Percentiles rank a stretch among this genome's conserved stretches.
Evolutionary conservation across 2,797 vertebrate genomes (phyloP).

Genomic region (Lagodon rhomboides): DNA sequence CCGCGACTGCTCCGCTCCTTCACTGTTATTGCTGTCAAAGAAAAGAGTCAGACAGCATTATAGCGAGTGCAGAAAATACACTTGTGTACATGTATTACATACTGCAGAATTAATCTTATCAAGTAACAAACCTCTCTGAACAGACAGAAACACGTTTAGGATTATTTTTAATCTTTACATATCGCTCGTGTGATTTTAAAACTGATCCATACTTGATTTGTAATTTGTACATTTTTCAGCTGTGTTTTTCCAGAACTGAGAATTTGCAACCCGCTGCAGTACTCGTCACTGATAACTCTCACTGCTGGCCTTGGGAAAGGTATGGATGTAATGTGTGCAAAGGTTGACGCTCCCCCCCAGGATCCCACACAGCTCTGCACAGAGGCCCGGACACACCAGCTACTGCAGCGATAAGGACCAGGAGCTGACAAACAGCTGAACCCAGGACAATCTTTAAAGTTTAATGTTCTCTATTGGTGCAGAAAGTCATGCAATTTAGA

Average conservation of each 20-base stretch:
- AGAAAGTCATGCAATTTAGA: no score
- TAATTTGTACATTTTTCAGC: background rate
- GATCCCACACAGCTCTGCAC: background rate
- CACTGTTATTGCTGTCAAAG: constrained; percentile 90
- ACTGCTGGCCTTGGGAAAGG: background rate
- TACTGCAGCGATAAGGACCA: background rate
- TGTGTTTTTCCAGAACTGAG: background rate
- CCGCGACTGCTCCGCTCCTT: constrained; percentile 93
- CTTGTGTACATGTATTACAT: no score
- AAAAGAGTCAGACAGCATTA: constrained; percentile 3
- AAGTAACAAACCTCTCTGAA: no score
- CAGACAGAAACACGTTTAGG: background rate
- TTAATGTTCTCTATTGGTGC: no score
- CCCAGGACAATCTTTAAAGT: background rate
- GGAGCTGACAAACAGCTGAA: background rate
- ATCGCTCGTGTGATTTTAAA: background rate
- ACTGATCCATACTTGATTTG: background rate
- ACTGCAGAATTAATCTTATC: no score
- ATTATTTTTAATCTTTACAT: background rate
- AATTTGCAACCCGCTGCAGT: background rate
- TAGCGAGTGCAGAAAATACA: background rate
- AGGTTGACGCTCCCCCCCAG: background rate
- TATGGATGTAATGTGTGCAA: background rate
- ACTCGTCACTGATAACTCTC: background rate
- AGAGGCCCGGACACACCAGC: background rate